phyloP scores from a whole-genome alignment of 2,888 invertebrate species.

The Cybosia mesomella region DNA sequence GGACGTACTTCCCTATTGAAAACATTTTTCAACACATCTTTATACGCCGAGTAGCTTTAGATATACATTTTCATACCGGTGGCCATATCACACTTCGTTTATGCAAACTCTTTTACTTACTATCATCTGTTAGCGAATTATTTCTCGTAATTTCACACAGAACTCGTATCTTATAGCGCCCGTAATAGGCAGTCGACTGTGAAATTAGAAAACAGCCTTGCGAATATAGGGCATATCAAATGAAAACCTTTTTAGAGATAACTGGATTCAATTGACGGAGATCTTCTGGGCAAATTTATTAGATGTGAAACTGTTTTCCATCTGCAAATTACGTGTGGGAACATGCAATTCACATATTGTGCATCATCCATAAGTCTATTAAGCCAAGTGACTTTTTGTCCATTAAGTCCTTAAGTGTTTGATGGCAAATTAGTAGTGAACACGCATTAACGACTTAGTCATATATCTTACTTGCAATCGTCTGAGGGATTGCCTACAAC shows the following conservation, averaged over 20 bases:
- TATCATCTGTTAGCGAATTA: conserved; percentile 27
- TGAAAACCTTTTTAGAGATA: conserved; percentile 56
- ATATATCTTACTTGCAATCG: conserved; percentile 73
- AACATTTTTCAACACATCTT: conserved; percentile 49
- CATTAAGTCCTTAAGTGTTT: conserved; percentile 48
- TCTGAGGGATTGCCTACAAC: conserved; percentile 78
- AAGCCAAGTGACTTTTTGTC: conserved; percentile 7
- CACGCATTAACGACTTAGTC: conserved; percentile 53
- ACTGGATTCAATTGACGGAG: conserved; percentile 50
- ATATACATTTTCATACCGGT: conserved; percentile 31
- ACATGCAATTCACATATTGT: background rate
- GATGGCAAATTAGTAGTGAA: conserved; percentile 55
- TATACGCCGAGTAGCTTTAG: conserved; percentile 37
- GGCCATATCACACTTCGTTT: conserved; percentile 26
- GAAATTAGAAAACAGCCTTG: conserved; percentile 68
- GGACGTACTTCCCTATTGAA: conserved; percentile 57
- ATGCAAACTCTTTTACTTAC: conserved; percentile 37
- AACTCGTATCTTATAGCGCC: conserved; percentile 53
- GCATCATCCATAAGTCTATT: background rate
- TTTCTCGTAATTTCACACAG: conserved; percentile 41
- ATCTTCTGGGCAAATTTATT: conserved; percentile 45
- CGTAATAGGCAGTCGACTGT: conserved; percentile 59
- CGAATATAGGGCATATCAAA: conserved; percentile 54
- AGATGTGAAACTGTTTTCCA: conserved; percentile 41
- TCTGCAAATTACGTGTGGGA: conserved; percentile 35